These are phyloP conservation scores for Megaptera novaeangliae DNA, from an alignment of 2,113 vertebrate genomes.

Conservation along the genomic window DNA sequence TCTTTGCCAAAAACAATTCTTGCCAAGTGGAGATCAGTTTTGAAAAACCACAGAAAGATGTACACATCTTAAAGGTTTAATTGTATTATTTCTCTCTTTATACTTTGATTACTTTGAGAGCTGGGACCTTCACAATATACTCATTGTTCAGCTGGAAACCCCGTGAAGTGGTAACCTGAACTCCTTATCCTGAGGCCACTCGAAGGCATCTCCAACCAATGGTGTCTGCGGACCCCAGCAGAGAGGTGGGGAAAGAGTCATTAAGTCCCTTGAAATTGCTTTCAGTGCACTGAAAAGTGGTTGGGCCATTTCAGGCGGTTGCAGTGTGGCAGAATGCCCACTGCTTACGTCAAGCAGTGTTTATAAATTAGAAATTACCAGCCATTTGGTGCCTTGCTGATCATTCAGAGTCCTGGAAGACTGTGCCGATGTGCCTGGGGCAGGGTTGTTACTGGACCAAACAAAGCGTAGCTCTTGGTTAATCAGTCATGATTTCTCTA, in stretches of 20 bases:
- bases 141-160: conserved; percentile 65
- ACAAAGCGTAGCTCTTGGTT: conserved; percentile 64
- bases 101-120: conserved; percentile 69
- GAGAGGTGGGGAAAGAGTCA: conserved; percentile 53
- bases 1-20: conserved; percentile 59
- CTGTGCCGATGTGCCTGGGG: conserved; percentile 43
- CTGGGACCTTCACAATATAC: conserved; percentile 60
- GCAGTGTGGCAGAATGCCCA: conserved; percentile 57
- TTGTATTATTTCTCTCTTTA: conserved; percentile 63
- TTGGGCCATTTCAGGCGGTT: conserved; percentile 63
- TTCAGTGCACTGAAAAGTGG: conserved; percentile 44
- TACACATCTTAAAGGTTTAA: conserved; percentile 62
- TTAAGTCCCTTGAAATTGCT: conserved; percentile 64
- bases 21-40: conserved; percentile 63
- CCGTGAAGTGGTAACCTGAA: conserved; percentile 53
- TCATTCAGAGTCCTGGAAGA: conserved; percentile 65
- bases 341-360: conserved; percentile 70
- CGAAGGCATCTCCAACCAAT: background rate
- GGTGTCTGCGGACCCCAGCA: conserved; percentile 22
- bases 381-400: conserved; percentile 68
- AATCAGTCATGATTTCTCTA: conserved; percentile 71
- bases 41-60: conserved; percentile 66
- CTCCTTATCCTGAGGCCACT: conserved; percentile 45
- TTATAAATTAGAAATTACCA: conserved; percentile 77
- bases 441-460: conserved; percentile 50